Evolutionary conservation across 2,113 vertebrate genomes (phyloP).

Genomic region (Leucoraja erinaceus): DNA sequence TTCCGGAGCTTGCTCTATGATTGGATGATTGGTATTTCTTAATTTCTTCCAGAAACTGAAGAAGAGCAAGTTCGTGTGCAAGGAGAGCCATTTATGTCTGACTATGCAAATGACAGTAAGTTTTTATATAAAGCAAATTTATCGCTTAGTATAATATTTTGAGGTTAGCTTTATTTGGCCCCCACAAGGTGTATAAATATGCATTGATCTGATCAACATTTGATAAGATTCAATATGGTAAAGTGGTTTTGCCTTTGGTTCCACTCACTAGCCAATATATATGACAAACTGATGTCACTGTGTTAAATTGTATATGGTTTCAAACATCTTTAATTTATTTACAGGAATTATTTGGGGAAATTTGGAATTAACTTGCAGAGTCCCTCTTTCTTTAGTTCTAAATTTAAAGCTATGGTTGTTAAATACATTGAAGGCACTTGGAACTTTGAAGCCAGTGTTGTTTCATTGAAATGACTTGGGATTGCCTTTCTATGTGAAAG

Average conservation of each 20-base stretch:
- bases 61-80: slow-evolving; percentile 28
- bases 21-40: not conserved
- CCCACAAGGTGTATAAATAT: not conserved
- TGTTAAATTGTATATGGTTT: not conserved
- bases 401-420: not conserved
- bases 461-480: not conserved
- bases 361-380: not conserved
- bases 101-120: slow-evolving; percentile 37
- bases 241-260: not conserved
- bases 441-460: not conserved
- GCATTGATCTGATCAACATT: not conserved
- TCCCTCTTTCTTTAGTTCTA: not conserved
- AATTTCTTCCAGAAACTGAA: slow-evolving; percentile 35
- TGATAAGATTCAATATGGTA: too few relatives aligned
- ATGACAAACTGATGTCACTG: not conserved
- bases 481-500: not conserved
- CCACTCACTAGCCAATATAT: not conserved
- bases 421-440: not conserved
- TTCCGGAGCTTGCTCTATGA: too few relatives aligned
- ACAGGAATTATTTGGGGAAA: not conserved
- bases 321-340: not conserved
- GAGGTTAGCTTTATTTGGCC: not conserved
- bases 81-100: slow-evolving; percentile 31
- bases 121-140: not conserved
- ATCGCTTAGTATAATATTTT: not conserved